Percentiles rank a stretch among this genome's conserved stretches.
These are phyloP conservation scores for Sebastes alutus DNA, from an alignment of 2,797 vertebrate genomes.

Conservation along the genomic window DNA sequence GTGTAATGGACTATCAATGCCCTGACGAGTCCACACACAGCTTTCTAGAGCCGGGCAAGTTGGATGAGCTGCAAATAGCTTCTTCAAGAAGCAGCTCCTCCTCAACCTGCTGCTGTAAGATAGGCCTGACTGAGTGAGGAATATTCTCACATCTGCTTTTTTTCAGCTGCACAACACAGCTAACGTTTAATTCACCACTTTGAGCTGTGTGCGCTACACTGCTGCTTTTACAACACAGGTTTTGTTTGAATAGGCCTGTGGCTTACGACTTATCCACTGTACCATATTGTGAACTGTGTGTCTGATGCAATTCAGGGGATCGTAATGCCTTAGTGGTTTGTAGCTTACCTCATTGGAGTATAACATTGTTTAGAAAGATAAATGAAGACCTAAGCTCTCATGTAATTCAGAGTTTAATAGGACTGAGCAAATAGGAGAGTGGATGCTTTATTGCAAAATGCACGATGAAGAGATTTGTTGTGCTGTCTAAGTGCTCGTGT, in stretches of 20 bases:
- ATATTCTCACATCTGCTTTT: constrained; percentile 45
- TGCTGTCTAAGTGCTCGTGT: constrained; percentile 16
- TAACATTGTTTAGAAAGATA: constrained; percentile 69
- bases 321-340: constrained; percentile 47
- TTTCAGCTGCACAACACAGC: constrained; percentile 27
- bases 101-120: constrained; percentile 52
- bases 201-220: constrained; percentile 28
- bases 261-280: constrained; percentile 66
- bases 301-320: constrained; percentile 57
- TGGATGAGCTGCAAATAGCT: constrained; percentile 43
- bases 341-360: constrained; percentile 45
- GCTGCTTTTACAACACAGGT: constrained; percentile 41
- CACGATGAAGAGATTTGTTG: constrained; percentile 27
- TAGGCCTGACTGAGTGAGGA: constrained; percentile 34
- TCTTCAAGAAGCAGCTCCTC: constrained; percentile 34
- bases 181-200: constrained; percentile 45
- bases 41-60: constrained; percentile 10
- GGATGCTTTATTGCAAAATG: constrained; percentile 13
- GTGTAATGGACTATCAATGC: constrained; percentile 42
- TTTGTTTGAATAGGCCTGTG: constrained; percentile 59
- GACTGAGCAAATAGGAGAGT: constrained; percentile 26
- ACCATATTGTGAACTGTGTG: constrained; percentile 59
- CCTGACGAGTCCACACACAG: constrained; percentile 33
- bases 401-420: constrained; percentile 58
- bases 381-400: constrained; percentile 57